A percentile compares a stretch with the other conserved stretches of the same genome.
Evolutionary conservation across 1,140 invertebrate species (phyloP).

Genomic region (Sweltsa coloradensis): DNA sequence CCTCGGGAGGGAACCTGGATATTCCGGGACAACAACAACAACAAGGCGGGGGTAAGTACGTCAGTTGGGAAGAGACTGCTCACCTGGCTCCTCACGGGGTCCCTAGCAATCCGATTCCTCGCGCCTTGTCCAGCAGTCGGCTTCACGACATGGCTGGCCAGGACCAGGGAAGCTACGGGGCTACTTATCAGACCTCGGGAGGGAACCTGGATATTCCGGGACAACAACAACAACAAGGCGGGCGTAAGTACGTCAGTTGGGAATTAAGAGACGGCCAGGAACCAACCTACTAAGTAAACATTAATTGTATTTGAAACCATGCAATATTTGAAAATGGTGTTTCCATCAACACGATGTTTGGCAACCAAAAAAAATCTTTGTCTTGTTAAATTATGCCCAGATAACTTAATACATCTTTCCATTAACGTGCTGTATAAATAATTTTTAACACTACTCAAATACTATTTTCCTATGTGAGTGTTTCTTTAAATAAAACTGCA

Average conservation of each 20-base stretch:
- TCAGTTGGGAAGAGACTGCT: conserved; percentile 52
- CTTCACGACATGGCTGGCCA: conserved; percentile 57
- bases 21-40: conserved; percentile 44
- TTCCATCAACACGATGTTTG: no score
- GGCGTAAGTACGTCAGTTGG: conserved; percentile 16
- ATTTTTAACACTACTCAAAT: no score
- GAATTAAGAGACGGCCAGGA: neutral
- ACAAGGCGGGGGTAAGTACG: conserved; percentile 23
- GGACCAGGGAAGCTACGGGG: conserved; percentile 50
- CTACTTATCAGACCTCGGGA: conserved; percentile 52
- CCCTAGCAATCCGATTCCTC: conserved; percentile 83
- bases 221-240: conserved; percentile 25
- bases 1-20: conserved; percentile 46
- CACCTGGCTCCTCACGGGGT: conserved; percentile 92
- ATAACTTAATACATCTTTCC: no score
- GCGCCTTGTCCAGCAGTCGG: conserved; percentile 72
- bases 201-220: conserved; percentile 53
- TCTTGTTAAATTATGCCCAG: no score
- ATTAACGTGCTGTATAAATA: no score
- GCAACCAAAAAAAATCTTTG: no score
- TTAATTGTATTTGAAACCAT: neutral
- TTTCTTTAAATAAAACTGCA: no score
- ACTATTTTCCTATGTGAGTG: no score
- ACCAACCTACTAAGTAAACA: neutral
- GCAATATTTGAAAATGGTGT: conserved; percentile 5